Conservation (phyloP, 2,113 vertebrate genomes). For the Illadopsis cleaveri region DNA sequence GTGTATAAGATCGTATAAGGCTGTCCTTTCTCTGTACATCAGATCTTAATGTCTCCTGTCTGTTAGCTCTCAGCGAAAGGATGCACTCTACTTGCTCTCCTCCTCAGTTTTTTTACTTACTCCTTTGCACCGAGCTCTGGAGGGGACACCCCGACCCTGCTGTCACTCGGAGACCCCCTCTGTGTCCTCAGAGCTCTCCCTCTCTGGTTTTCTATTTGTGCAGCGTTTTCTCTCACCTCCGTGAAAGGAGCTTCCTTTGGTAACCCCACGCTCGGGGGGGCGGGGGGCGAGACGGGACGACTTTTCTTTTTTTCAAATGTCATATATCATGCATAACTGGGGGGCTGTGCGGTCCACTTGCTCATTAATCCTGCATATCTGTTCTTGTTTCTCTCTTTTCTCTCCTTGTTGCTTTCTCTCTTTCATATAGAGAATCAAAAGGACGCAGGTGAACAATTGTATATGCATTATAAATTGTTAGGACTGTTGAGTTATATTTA, state of each 20-base stretch:
- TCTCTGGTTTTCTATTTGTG: slow-evolving; percentile 80
- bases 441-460: slow-evolving; percentile 94
- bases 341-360: slow-evolving; percentile 80
- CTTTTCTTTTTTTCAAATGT: slow-evolving; percentile 73
- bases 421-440: slow-evolving; percentile 94
- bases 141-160: slow-evolving; percentile 70
- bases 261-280: slow-evolving; percentile 70
- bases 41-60: slow-evolving; percentile 79
- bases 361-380: slow-evolving; percentile 90
- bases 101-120: slow-evolving; percentile 69
- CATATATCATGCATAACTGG: slow-evolving; percentile 80
- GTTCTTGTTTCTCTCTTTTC: slow-evolving; percentile 88
- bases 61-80: slow-evolving; percentile 68
- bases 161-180: slow-evolving; percentile 61
- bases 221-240: slow-evolving; percentile 74
- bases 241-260: slow-evolving; percentile 77
- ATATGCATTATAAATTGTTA: slow-evolving; percentile 91
- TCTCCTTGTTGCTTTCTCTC: slow-evolving; percentile 87
- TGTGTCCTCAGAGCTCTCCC: slow-evolving; percentile 74
- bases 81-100: slow-evolving; percentile 63
- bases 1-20: slow-evolving; percentile 64
- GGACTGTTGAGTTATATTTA: slow-evolving; percentile 80
- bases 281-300: slow-evolving; percentile 63
- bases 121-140: slow-evolving; percentile 78
- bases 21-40: slow-evolving; percentile 71